Percentiles rank a stretch among this genome's conserved stretches.
Conservation (phyloP, 2,797 vertebrate species). For the Diplodus puntazzo region DNA sequence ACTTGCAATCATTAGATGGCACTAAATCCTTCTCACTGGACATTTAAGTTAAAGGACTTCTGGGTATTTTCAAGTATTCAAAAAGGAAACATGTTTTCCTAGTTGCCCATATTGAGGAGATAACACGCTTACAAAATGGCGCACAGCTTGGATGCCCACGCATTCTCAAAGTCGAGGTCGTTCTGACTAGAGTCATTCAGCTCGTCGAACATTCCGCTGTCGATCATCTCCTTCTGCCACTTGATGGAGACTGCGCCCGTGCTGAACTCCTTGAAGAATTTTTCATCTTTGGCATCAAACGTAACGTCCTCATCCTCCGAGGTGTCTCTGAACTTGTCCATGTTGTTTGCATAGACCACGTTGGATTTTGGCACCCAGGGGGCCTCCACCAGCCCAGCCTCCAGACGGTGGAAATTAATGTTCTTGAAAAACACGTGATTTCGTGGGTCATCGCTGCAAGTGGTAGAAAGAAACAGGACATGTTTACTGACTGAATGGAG, state of each 20-base stretch:
- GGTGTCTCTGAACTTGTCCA: conserved; percentile 83
- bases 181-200: conserved; percentile 82
- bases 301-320: conserved; percentile 85
- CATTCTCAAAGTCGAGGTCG: conserved; percentile 40
- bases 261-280: conserved; percentile 90
- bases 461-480: conserved; percentile 12
- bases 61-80: background rate
- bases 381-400: conserved; percentile 88
- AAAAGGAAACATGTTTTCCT: background rate
- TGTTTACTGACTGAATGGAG: background rate
- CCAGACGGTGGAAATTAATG: conserved; percentile 89
- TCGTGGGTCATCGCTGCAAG: conserved; percentile 87
- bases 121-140: conserved; percentile 82
- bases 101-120: background rate
- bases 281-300: conserved; percentile 87
- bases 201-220: conserved; percentile 90
- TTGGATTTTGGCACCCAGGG: conserved; percentile 91
- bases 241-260: conserved; percentile 88
- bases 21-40: no score
- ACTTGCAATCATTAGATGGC: no score
- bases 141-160: conserved; percentile 86
- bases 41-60: background rate
- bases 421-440: conserved; percentile 90
- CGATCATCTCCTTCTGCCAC: conserved; percentile 93
- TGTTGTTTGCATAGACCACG: conserved; percentile 91